Evolutionary conservation across 2,113 vertebrate species (phyloP), one percentile per base, ranked within the genome.

Genomic region (Cyanistes caeruleus): DNA sequence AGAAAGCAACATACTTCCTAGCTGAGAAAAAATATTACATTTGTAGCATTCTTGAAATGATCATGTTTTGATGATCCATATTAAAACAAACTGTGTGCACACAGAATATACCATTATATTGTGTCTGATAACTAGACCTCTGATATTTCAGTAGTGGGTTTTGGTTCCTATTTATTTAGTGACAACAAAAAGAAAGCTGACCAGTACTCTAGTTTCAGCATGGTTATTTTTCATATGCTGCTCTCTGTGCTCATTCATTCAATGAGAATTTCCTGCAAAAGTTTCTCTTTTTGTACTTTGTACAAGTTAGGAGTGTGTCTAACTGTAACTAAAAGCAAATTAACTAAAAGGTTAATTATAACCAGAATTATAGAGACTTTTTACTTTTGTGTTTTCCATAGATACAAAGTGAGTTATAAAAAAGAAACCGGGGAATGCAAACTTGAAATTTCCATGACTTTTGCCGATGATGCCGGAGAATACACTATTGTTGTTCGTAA

Each of bases 391-490:
- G 12, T 73, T 92, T 87, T 55, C 33, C 93, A 76, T 83, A 99
- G 99, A 97, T 99, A 99, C 95, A 99, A 99, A 99, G 98, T 99
- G 22, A 98, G 98, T 92, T 98, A 99, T 96, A 99, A 99, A 96
- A 99, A 98, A 96, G 98, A 99, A 96, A 99, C 98, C 1, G 99
- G 99, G 89, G 98, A 98, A 81, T 99, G 99, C 97, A 98, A 95
- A 95, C 96, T 99, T 96, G 99, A 99, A 98, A 99, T 99, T 98
- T 99, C 99, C 13, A 99, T 99, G 99, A 99, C 99, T 51, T 99
- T 99, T 82, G 98, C 99, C 1, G 99, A 99, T 7, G 99, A 99
- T 74, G 99, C 99, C n/a, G 99, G 99, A 98, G 99, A 99, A 97
- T 99, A 99, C 89, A 98, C 98, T 8, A 96, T 99, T 75, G 98